Conservation (phyloP, 2,113 vertebrate species). For the Sphaerodactylus townsendi region DNA sequence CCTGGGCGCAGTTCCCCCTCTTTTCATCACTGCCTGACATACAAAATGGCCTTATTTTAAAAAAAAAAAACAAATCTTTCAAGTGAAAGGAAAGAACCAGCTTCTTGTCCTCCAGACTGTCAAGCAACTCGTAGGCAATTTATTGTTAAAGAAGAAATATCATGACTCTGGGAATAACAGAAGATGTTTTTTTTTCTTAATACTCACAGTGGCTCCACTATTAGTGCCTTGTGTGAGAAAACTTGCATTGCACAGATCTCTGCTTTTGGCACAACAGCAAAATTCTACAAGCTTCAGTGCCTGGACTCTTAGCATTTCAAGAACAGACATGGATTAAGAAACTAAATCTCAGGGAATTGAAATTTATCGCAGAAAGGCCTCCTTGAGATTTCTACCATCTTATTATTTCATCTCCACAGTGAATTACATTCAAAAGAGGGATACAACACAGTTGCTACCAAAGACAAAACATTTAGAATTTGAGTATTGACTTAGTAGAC, state of each 20-base stretch:
- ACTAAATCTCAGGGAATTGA: slow-evolving; percentile 46
- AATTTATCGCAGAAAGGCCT: slow-evolving; percentile 25
- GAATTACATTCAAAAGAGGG: background rate
- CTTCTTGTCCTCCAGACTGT: slow-evolving; percentile 19
- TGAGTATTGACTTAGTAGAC: background rate
- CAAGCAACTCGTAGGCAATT: slow-evolving; percentile 39
- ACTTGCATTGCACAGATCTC: slow-evolving; percentile 11
- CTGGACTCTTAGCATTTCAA: slow-evolving; percentile 54
- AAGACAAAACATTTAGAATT: background rate
- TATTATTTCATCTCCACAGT: background rate
- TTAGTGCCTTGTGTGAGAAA: slow-evolving; percentile 26
- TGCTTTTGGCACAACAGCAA: slow-evolving; percentile 58
- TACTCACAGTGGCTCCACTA: slow-evolving; percentile 34
- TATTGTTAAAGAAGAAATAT: slow-evolving; percentile 44
- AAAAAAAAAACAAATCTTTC: slow-evolving; percentile 17
- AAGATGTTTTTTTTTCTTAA: slow-evolving; percentile 28
- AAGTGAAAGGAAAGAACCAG: slow-evolving; percentile 16
- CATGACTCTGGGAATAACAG: slow-evolving; percentile 54
- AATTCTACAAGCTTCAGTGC: slow-evolving; percentile 53
- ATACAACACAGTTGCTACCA: background rate
- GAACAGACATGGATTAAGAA: slow-evolving; percentile 35
- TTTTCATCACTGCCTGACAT: too few relatives aligned
- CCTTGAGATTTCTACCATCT: background rate
- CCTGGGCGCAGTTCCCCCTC: too few relatives aligned
- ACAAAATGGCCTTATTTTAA: slow-evolving; percentile 6